Evolutionary conservation across 1,140 invertebrate species (phyloP), one percentile per base, ranked within the genome.

Genomic region (Megalopta genalis): DNA sequence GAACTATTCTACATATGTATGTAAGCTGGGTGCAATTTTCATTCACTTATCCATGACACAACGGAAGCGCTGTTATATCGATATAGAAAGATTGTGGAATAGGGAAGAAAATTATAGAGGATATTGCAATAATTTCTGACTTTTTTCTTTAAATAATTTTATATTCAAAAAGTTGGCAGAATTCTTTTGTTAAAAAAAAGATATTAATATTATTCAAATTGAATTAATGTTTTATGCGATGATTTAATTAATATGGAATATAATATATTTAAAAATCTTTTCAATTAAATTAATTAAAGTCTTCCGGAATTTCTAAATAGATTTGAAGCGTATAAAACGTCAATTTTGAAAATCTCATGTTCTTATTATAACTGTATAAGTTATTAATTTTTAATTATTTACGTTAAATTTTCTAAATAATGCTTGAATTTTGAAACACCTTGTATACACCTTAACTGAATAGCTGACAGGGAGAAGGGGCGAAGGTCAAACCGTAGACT

Each of bases 11-110:
- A 37, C 66, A 73, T 73, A 75, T n/a, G n/a, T n/a, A n/a, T n/a
- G n/a, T 68, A 60, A 77, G 64, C 63, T 21, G 63, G 80, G 74
- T 69, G 71, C 69, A 64, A 89, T 78, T 88, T 88, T 84, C 83
- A 87, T 88, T 88, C 87, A 87, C 86, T 64, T 65, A 82, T 76
- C 73, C 46, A 46, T 62, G 62, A 71, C 63, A 80, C 67, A 62
- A 62, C 46, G 60, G 54, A 65, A 66, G 49, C 63, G 57, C 39
- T 27, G 57, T 67, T 69, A 49, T 21, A 32, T 69, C 54, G 23
- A 37, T 63, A 70, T 21, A 65, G 54, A 68, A 72, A 63, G 67
- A 37, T 60, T 62, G 46, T 32, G n/a, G 27, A 63, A 67, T 5
- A 12, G 7, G 14, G 65, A 49, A 46, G 37, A 49, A 39, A 60